A percentile compares a stretch with the other conserved stretches of the same genome.
phyloP scores from a whole-genome alignment of 2,113 vertebrate genomes.

The Cyrtonyx montezumae region DNA sequence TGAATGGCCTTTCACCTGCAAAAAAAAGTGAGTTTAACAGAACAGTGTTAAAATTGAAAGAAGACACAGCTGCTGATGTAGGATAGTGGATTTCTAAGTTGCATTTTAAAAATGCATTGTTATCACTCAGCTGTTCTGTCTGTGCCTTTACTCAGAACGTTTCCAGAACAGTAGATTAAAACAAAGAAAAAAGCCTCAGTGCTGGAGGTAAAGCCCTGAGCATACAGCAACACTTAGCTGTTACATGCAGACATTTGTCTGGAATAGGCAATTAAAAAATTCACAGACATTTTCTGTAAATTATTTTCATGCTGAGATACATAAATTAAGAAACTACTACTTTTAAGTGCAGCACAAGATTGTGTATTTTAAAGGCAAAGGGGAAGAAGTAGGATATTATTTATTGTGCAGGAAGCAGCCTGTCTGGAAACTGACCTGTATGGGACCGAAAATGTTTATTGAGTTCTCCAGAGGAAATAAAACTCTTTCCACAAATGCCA shows the following conservation, averaged over 20 bases:
- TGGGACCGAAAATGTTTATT: constrained; percentile 95
- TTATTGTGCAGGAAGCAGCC: constrained; percentile 53
- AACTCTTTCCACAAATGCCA: constrained; percentile 90
- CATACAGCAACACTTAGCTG: not conserved
- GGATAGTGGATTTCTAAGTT: not conserved
- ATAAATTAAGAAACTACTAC: not conserved
- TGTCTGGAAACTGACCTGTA: constrained; percentile 86
- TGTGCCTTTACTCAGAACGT: not conserved
- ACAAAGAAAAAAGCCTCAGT: not conserved
- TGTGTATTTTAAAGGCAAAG: constrained; percentile 56
- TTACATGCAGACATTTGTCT: not conserved
- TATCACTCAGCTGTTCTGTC: not conserved
- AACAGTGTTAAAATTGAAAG: not conserved
- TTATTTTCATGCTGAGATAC: not conserved
- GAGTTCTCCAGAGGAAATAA: constrained; percentile 94
- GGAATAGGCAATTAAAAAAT: not conserved
- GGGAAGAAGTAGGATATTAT: constrained; percentile 45
- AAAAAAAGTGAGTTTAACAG: constrained; percentile 20
- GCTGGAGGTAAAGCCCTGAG: not conserved
- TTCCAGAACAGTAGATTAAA: not conserved
- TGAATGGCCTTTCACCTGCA: constrained; percentile 92
- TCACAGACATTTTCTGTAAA: not conserved
- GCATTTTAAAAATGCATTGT: not conserved
- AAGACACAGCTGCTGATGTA: not conserved
- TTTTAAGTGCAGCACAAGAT: not conserved